Conservation (phyloP, 2,797 vertebrate species). For the Poecilia velifera region DNA sequence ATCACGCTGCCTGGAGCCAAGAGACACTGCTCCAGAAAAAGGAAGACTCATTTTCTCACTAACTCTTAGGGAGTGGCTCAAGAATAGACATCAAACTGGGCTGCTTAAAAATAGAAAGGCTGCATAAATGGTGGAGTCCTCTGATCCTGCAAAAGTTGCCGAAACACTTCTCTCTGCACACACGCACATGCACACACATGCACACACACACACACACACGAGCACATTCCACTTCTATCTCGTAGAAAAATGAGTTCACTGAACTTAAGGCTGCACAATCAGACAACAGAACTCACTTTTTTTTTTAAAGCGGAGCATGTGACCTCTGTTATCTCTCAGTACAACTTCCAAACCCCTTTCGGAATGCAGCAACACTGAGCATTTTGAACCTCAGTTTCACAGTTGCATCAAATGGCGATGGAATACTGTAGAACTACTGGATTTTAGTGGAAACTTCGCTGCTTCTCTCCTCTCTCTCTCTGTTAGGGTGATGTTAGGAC, state of each 20-base stretch:
- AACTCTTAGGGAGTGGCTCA: slow-evolving; percentile 72
- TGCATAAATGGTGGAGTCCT: slow-evolving; percentile 51
- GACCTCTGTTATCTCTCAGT: slow-evolving; percentile 30
- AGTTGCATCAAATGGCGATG: slow-evolving; percentile 29
- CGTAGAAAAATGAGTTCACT: slow-evolving; percentile 20
- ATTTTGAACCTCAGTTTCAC: slow-evolving; percentile 10
- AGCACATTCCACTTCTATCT: slow-evolving; percentile 12
- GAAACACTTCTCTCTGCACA: not conserved
- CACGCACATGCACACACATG: not conserved
- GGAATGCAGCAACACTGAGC: slow-evolving; percentile 16
- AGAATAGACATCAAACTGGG: slow-evolving; percentile 80
- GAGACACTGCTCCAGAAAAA: slow-evolving; percentile 74
- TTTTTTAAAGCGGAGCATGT: slow-evolving; percentile 32
- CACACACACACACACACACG: not conserved
- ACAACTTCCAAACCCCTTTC: slow-evolving; percentile 16
- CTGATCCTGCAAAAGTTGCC: slow-evolving; percentile 34
- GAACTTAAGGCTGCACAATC: slow-evolving; percentile 27
- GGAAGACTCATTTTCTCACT: slow-evolving; percentile 72
- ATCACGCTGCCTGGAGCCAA: slow-evolving; percentile 69
- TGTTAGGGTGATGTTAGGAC: slow-evolving; percentile 66
- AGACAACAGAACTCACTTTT: slow-evolving; percentile 13
- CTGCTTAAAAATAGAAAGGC: slow-evolving; percentile 78
- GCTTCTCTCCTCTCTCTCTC: slow-evolving; percentile 14
- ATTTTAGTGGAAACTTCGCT: slow-evolving; percentile 51
- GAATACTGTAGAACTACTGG: slow-evolving; percentile 47